Evolutionary conservation across 2,113 vertebrate genomes (phyloP), one percentile per base, ranked within the genome.

Genomic region (Silurus meridionalis): DNA sequence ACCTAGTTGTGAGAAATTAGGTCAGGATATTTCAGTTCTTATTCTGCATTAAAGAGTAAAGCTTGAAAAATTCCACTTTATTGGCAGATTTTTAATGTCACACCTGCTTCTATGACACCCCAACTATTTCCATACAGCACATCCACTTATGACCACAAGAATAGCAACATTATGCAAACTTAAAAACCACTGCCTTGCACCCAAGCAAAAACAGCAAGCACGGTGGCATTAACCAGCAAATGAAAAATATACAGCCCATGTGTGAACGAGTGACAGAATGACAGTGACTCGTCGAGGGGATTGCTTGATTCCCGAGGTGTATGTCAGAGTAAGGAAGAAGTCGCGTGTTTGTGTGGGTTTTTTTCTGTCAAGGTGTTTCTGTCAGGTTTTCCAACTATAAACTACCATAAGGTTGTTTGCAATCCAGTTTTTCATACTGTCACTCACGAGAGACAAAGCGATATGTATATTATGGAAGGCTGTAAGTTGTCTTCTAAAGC

Each of bases 301-400:
- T 64, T n/a, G 13, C 61, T 6, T 85, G 83, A 78, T 83, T 52
- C 52, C 19, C 1, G 53, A 88, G 83, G 19, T 4, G 21, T 23
- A 28, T 58, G 53, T 77, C 83, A 78, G 37, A 85, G 53, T 75
- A 58, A 85, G 64, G 80, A 85, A 53, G 58, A 50, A 57, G n/a
- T 25, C 46, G 28, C 9, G 14, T 53, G 3, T 60, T 61, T 80
- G 50, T 9, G 25, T 23, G 81, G 37, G 11, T 83, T 88, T 88
- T 88, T 83, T 85, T 77, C 52, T 88, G 71, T 58, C 5, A 8
- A 64, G 23, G 23, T n/a, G 23, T 64, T 64, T 64, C 21, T 64
- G 63, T 64, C 63, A 64, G 4, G 23, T 64, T 25, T 25, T 25
- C 8, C n/a, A 5, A 67, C 82, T 85, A 58, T 37, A 28, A 28